phyloP scores from a whole-genome alignment of 2,113 vertebrate species.

The Cheilinus undulatus region DNA sequence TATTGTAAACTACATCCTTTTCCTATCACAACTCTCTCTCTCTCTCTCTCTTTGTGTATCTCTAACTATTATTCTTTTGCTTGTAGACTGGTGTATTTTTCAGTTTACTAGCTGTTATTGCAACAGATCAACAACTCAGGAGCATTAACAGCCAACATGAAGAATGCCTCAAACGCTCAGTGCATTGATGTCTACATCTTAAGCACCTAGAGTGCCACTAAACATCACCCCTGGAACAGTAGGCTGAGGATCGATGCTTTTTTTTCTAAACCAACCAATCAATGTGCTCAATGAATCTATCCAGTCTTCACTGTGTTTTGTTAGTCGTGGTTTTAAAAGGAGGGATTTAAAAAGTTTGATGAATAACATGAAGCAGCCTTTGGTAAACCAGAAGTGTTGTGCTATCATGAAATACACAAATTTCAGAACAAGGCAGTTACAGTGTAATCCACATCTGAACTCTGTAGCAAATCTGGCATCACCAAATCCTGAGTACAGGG shows the following conservation, averaged over 20 bases:
- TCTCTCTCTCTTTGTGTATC: background rate
- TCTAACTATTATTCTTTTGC: background rate
- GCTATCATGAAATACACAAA: conserved; percentile 5
- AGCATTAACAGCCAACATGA: background rate
- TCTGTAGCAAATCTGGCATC: background rate
- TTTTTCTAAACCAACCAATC: background rate
- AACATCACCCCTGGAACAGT: background rate
- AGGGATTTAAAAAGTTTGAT: too few species aligned
- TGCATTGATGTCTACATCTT: background rate
- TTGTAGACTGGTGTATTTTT: background rate
- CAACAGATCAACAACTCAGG: background rate
- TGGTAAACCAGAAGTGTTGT: background rate
- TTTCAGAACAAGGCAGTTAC: background rate
- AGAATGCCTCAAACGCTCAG: background rate
- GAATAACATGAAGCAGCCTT: background rate
- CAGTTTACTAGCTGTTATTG: background rate
- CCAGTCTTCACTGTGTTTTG: too few species aligned
- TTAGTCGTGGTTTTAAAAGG: too few species aligned
- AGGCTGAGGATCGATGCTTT: background rate
- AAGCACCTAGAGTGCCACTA: background rate
- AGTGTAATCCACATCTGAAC: too few species aligned
- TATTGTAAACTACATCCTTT: conserved; percentile 1
- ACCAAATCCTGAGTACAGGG: background rate
- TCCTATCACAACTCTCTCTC: background rate
- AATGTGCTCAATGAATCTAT: background rate